Base-by-base conservation (phyloP, 2,113 vertebrate species). In the Climacteris rufus region DNA sequence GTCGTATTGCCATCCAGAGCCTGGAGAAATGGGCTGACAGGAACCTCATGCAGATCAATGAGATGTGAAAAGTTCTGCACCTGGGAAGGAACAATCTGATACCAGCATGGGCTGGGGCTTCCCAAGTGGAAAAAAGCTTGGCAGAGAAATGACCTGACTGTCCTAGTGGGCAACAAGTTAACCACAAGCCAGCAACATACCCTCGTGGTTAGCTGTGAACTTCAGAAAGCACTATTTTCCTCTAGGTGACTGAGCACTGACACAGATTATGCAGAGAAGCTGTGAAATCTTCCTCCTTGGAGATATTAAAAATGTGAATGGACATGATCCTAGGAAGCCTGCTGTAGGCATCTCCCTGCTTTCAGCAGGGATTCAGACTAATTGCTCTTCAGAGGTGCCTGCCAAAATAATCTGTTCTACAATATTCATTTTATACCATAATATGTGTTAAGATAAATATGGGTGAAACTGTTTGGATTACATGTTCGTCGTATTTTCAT, bases 401-500 rank as follows among this genome's bases (percentile, higher is more conserved):
- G 12, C 12, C 20, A 65, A 2, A 4, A 4, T 81, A 5, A 39
- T 37, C 23, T 76, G 11, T 31, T 93, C 25, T 59, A 27, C 39
- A 25, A 25, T 37, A 18, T 22, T 56, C 30, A 35, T 11, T 60
- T 80, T 65, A 63, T 69, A 60, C 25, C 3, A 18, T 24, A 33
- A 45, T 7, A 1, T 52, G 5, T 35, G 10, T 20, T 53, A 21
- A 44, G 50, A 44, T 52, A 79, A 47, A 33, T 39, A 44, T 6
- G 3, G 12, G 6, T 79, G 14, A 74, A 85, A 39, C 4, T 40
- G 2, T 60, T 89, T 53, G 25, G 15, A 23, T 49, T 47, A 11
- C 17, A 15, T 52, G 13, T n/a, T 44, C 0, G 0, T 1, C 2
- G 3, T 79, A n/a, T 40, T 45, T 92, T 54, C 15, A 78, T 12